Evolutionary conservation across 2,888 invertebrate genomes (phyloP), one percentile per base, ranked within the genome.

Genomic region (Napeogenes sylphis): DNA sequence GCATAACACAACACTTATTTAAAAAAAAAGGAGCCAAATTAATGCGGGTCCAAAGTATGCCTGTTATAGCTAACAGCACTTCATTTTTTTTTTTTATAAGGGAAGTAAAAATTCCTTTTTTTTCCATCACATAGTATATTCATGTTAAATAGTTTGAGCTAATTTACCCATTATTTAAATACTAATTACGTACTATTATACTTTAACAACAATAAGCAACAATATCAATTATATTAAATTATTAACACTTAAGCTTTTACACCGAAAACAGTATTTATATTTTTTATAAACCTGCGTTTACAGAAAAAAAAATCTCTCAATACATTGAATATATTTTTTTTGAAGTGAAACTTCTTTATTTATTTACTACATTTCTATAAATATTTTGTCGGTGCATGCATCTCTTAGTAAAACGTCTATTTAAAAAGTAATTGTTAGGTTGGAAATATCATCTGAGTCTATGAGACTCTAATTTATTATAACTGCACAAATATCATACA

Each of bases 121-220:
- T 56, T 68, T 71, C 68, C 74, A 79, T 85, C 83, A 82, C 82
- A 82, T 84, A 75, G 73, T 85, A 82, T 84, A 82, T 83, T 84
- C 72, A 76, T 81, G 77, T 81, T 78, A 63, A 69, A 71, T 70
- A 80, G 74, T 85, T 89, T 87, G 87, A 89, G 87, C 90, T 88
- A 89, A 83, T 64, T 68, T 81, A 79, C 79, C 74, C 81, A 79
- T 80, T 87, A 87, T 88, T 81, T 89, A 89, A 87, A 88, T 76
- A 81, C 80, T 76, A 75, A 76, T 78, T 76, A 80, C 71, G 70
- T 63, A 72, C 77, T 82, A 79, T 81, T 78, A 78, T 80, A 81
- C 81, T 79, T 79, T 79, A 74, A 77, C 84, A 89, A 87, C 87
- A 89, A 84, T 84, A 84, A 87, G 88, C 88, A 89, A 89, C 88